These are phyloP conservation scores for Hartigia nigra DNA, from an alignment of 2,888 invertebrate species.

Conservation along the genomic window DNA sequence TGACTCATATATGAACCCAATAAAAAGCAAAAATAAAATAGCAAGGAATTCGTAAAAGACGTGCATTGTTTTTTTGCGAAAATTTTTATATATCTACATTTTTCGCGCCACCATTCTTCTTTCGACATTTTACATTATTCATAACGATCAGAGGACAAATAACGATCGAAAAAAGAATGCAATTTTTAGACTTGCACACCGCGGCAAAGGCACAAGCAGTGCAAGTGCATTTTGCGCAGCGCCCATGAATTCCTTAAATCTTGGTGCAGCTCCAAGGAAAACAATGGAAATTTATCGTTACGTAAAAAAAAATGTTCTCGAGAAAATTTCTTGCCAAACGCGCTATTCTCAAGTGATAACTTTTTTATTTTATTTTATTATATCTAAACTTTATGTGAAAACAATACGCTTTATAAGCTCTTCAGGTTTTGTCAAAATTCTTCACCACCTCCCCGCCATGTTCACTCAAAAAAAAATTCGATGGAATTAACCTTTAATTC, in stretches of 20 bases:
- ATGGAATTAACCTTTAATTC: conserved; percentile 14
- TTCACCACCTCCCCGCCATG: no score
- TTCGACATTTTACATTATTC: no score
- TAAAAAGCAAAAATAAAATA: neutral
- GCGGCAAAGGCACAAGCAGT: neutral
- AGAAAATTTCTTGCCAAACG: neutral
- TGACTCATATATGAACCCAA: no score
- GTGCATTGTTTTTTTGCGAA: neutral
- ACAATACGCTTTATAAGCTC: no score
- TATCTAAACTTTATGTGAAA: neutral
- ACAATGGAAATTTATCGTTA: neutral
- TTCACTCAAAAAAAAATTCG: neutral
- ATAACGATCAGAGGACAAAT: no score
- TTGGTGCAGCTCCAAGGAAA: neutral
- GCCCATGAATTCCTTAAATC: neutral
- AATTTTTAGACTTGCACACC: neutral
- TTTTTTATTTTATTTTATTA: neutral
- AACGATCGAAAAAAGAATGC: no score
- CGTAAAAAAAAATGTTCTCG: neutral
- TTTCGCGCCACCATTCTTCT: no score
- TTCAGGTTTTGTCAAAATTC: no score
- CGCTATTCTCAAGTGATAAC: neutral
- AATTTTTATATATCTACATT: no score
- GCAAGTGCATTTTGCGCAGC: neutral
- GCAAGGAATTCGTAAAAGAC: neutral